These are phyloP conservation scores for Sturmia bella DNA, from an alignment of 2,888 invertebrate species.

Conservation along the genomic window DNA sequence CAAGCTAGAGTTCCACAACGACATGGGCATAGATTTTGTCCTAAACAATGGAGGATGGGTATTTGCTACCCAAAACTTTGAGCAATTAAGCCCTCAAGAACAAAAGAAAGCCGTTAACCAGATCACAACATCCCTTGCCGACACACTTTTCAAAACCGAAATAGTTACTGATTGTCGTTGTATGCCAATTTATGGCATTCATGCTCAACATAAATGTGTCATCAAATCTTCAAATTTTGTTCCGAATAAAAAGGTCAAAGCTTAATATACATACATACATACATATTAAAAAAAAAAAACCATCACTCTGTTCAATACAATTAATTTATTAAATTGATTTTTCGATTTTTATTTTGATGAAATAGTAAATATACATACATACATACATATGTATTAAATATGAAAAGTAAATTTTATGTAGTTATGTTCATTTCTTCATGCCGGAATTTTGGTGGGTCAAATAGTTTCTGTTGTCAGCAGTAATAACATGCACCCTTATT, in stretches of 20 bases:
- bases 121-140: slow-evolving; percentile 78
- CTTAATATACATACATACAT: slow-evolving; percentile 28
- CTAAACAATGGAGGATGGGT: slow-evolving; percentile 82
- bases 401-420: too few relatives aligned
- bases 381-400: too few relatives aligned
- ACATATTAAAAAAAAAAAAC: too few relatives aligned
- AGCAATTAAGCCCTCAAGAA: slow-evolving; percentile 74
- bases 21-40: slow-evolving; percentile 87
- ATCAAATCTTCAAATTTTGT: slow-evolving; percentile 78
- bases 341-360: slow-evolving; percentile 11
- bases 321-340: slow-evolving; percentile 52
- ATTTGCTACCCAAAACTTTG: slow-evolving; percentile 79
- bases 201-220: slow-evolving; percentile 78
- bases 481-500: too few relatives aligned
- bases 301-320: slow-evolving; percentile 7
- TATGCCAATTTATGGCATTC: slow-evolving; percentile 74
- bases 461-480: too few relatives aligned
- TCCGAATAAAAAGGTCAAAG: slow-evolving; percentile 77
- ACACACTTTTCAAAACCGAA: slow-evolving; percentile 80
- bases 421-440: too few relatives aligned
- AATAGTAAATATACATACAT: slow-evolving; percentile 19
- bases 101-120: slow-evolving; percentile 77
- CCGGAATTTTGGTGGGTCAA: too few relatives aligned
- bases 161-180: slow-evolving; percentile 79
- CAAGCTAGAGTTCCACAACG: slow-evolving; percentile 83